Evolutionary conservation across 2,888 invertebrate genomes (phyloP).

Genomic region (Sycophila texana): DNA sequence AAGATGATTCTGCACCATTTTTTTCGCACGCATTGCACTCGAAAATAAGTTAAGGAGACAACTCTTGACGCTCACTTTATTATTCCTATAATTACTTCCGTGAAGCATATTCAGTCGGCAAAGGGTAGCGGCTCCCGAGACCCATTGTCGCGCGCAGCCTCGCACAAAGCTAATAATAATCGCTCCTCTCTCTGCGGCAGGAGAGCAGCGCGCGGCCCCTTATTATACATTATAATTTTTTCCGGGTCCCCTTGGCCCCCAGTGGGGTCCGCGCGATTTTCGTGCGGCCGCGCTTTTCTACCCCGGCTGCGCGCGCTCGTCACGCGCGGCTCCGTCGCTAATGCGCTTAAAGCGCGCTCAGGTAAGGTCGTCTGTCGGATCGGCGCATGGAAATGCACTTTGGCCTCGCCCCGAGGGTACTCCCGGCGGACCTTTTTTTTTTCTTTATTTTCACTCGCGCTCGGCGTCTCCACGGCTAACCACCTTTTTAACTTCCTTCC

Average conservation of each 20-base stretch:
- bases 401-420: constrained; percentile 24
- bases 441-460: not conserved
- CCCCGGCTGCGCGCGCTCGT: constrained; percentile 60
- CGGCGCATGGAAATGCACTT: constrained; percentile 45
- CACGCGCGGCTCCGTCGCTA: constrained; percentile 62
- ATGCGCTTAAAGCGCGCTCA: constrained; percentile 38
- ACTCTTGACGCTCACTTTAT: constrained; percentile 23
- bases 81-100: constrained; percentile 36
- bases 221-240: constrained; percentile 41
- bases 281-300: constrained; percentile 29
- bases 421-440: constrained; percentile 32
- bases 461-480: constrained; percentile 37
- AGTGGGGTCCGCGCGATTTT: constrained; percentile 24
- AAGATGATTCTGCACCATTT: not conserved
- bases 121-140: not conserved
- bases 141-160: constrained; percentile 1
- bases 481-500: constrained; percentile 52
- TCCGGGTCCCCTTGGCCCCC: constrained; percentile 9
- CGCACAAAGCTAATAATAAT: constrained; percentile 42
- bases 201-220: not conserved
- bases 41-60: constrained; percentile 17
- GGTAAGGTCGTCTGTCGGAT: not conserved
- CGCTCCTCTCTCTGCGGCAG: constrained; percentile 10
- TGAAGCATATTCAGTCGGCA: constrained; percentile 5
- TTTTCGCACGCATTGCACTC: not conserved